phyloP scores from a whole-genome alignment of 1,140 invertebrate species.

The Hermetia illucens region DNA sequence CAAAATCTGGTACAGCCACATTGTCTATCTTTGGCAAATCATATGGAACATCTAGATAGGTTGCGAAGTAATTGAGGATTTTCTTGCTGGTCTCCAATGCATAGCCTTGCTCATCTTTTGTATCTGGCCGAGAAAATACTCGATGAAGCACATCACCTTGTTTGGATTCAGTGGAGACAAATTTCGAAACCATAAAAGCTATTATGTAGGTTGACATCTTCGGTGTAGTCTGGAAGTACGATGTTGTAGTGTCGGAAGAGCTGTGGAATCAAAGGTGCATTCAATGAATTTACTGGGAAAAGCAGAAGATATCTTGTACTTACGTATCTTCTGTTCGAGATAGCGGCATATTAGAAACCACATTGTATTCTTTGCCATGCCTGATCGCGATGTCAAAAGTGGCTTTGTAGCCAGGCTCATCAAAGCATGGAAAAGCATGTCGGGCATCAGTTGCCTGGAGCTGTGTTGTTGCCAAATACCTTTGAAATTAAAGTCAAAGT shows the following conservation, averaged over 20 bases:
- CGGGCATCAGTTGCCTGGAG: constrained; percentile 68
- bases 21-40: constrained; percentile 24
- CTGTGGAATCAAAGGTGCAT: too few species aligned
- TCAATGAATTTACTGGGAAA: too few species aligned
- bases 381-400: constrained; percentile 53
- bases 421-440: constrained; percentile 76
- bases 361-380: constrained; percentile 38
- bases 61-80: constrained; percentile 8
- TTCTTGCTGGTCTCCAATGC: constrained; percentile 22
- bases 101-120: constrained; percentile 20
- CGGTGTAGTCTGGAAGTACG: background rate
- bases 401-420: constrained; percentile 75
- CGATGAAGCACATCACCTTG: constrained; percentile 25
- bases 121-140: constrained; percentile 21
- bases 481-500: too few species aligned
- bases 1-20: constrained; percentile 24
- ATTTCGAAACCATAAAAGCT: constrained; percentile 58
- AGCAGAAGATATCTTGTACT: too few species aligned
- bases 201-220: constrained; percentile 64
- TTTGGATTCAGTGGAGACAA: too few species aligned
- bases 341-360: constrained; percentile 62
- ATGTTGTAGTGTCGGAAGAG: too few species aligned
- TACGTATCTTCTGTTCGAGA: too few species aligned
- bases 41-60: constrained; percentile 14
- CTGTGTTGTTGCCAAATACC: constrained; percentile 60